Conservation (phyloP, 2,888 invertebrate genomes). For the Drosophila kanekoi region DNA sequence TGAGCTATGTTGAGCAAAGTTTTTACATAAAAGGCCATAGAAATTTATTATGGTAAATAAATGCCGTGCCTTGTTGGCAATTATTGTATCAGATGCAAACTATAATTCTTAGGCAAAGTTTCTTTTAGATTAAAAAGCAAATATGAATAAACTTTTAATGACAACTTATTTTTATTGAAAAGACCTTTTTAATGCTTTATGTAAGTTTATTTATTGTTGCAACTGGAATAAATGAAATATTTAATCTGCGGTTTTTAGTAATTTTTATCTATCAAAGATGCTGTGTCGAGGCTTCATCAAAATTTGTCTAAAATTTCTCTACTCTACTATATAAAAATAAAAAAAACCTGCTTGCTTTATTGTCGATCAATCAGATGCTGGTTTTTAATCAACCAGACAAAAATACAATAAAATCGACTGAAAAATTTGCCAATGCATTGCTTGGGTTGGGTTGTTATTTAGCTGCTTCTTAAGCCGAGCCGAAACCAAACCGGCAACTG, state of each 20-base stretch:
- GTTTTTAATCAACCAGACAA: not conserved
- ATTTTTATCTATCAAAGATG: too few relatives aligned
- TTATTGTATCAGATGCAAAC: not conserved
- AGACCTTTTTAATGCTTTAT: too few relatives aligned
- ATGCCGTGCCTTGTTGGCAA: too few relatives aligned
- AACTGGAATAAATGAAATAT: too few relatives aligned
- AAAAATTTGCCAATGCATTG: conserved; percentile 6
- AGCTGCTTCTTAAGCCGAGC: conserved; percentile 5
- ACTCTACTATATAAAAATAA: too few relatives aligned
- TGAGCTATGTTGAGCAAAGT: conserved; percentile 1
- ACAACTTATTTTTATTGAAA: too few relatives aligned
- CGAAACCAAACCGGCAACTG: conserved; percentile 34
- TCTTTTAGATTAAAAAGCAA: not conserved
- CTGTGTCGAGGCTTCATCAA: too few relatives aligned
- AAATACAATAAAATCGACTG: conserved; percentile 13
- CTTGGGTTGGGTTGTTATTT: not conserved
- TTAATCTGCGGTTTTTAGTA: too few relatives aligned
- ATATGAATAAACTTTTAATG: too few relatives aligned
- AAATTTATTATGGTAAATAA: too few relatives aligned
- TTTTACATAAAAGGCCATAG: not conserved
- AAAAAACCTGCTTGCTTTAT: not conserved
- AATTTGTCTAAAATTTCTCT: too few relatives aligned
- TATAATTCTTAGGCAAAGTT: not conserved
- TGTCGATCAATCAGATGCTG: not conserved
- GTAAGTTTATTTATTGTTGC: too few relatives aligned